A percentile compares a stretch with the other conserved stretches of the same genome.
Conservation (phyloP, 2,888 invertebrate species). For the Metallyticus violacea region DNA sequence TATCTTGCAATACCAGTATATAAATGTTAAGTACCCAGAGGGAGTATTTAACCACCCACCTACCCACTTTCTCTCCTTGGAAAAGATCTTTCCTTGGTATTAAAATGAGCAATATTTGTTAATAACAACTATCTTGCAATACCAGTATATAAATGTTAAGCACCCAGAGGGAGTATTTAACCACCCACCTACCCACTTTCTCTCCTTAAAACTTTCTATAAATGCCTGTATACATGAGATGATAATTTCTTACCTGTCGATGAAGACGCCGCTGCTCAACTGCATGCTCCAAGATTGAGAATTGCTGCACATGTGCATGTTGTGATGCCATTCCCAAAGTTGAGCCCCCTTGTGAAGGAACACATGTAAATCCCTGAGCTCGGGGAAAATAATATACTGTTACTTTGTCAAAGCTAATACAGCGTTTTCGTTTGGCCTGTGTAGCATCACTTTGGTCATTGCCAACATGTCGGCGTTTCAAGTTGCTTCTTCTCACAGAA, state of each 20-base stretch:
- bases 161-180: too few relatives aligned
- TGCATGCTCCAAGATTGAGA: slow-evolving; percentile 84
- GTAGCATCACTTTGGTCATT: slow-evolving; percentile 41
- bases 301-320: slow-evolving; percentile 68
- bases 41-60: too few relatives aligned
- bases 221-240: neutral
- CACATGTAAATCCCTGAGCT: slow-evolving; percentile 87
- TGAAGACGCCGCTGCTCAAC: slow-evolving; percentile 84
- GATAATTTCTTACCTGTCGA: slow-evolving; percentile 54
- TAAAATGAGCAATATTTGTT: too few relatives aligned
- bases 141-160: too few relatives aligned
- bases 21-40: too few relatives aligned
- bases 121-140: too few relatives aligned
- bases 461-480: slow-evolving; percentile 56
- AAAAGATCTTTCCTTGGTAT: too few relatives aligned
- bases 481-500: slow-evolving; percentile 58
- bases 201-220: too few relatives aligned
- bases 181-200: too few relatives aligned
- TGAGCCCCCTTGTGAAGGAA: slow-evolving; percentile 78
- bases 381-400: slow-evolving; percentile 94
- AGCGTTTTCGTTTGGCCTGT: slow-evolving; percentile 62
- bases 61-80: too few relatives aligned
- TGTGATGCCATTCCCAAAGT: slow-evolving; percentile 84
- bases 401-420: slow-evolving; percentile 86
- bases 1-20: too few relatives aligned